Evolutionary conservation across 2,797 vertebrate species (phyloP).

Genomic region (Dermochelys coriacea): DNA sequence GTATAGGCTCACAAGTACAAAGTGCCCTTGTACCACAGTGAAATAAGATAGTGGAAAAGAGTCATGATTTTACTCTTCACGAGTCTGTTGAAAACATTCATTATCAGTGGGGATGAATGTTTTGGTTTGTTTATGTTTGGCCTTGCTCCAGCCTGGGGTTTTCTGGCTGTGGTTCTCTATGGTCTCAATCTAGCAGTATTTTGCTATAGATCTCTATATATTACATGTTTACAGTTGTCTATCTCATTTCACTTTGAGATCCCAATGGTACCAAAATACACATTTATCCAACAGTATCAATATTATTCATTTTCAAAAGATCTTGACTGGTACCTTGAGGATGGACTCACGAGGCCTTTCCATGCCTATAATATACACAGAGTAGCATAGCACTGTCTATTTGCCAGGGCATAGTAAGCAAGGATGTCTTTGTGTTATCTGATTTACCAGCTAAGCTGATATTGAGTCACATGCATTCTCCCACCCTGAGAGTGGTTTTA

Average conservation of each 20-base stretch:
- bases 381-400: not conserved
- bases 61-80: not conserved
- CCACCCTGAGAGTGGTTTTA: rapidly evolving
- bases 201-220: not conserved
- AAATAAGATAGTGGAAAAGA: not conserved
- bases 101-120: not conserved
- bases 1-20: not conserved
- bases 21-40: not conserved
- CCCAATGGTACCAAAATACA: not conserved
- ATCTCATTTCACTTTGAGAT: not conserved
- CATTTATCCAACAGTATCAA: not conserved
- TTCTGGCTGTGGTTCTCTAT: not conserved
- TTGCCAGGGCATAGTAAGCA: not conserved
- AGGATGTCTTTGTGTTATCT: not conserved
- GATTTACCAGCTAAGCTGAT: not conserved
- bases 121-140: not conserved
- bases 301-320: not conserved
- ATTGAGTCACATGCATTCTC: not conserved
- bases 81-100: not conserved
- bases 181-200: not conserved
- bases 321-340: not conserved
- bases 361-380: not conserved
- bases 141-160: not conserved
- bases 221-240: not conserved
- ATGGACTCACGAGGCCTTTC: not conserved